Evolutionary conservation across 2,113 vertebrate genomes (phyloP), one percentile per base, ranked within the genome.

Genomic region (Pollimyrus isidori): DNA sequence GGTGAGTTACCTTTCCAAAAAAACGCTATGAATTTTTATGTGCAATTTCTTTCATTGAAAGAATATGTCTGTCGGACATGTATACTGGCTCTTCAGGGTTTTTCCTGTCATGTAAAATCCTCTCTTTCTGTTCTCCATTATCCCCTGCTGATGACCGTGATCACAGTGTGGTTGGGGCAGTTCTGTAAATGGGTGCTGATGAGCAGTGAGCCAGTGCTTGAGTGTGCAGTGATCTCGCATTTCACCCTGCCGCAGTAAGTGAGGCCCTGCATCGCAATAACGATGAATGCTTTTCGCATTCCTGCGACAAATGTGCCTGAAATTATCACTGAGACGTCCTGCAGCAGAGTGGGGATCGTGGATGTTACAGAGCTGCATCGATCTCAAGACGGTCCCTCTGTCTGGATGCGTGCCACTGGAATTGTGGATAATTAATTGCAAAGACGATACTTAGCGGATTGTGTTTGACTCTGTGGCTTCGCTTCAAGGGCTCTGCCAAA

Each of bases 1-100:
- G 96, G 98, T 99, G 92, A 97, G 97, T 96, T 7, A 80, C 48
- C 62, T 13, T 69, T 69, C 10, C 62, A 62, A 46, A 50, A 30
- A 11, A 26, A 86, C 45, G 69, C 3, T 39, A 82, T 9, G 17
- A 39, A 6, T 21, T 73, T 73, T 35, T 35, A 73, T 73, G 65
- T 35, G 65, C 35, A 19, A 11, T 49, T 84, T 84, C 82, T 49
- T 84, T 48, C 45, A 15, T n/a, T 62, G 4, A 62, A 62, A 62
- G 53, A 56, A 0, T 42, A 69, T 69, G 62, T 30, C 62, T 69
- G 53, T 21, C 53, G 21, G 19, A 26, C 58, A n/a, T 65, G 23
- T 26, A 26, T 26, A 26, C n/a, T 65, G 58, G 23, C 58, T n/a
- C 58, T n/a, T 62, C 7, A 19, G 21, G 56, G 56, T 62, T n/a